phyloP scores from a whole-genome alignment of 2,888 invertebrate genomes.

The Hypomecis punctinalis region DNA sequence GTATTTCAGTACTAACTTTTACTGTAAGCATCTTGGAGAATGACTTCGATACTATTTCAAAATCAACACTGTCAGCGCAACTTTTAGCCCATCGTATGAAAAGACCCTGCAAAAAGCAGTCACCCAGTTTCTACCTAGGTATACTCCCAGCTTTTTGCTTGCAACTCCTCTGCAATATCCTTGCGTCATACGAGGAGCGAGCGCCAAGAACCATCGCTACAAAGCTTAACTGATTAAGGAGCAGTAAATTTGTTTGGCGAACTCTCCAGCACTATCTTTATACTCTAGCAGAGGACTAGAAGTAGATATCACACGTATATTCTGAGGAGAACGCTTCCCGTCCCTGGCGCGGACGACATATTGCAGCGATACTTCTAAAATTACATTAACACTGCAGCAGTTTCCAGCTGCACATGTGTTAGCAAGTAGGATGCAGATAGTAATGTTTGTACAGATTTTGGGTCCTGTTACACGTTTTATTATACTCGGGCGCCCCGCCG shows the following conservation, averaged over 20 bases:
- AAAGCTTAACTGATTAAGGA: no score
- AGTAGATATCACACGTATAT: constrained; percentile 22
- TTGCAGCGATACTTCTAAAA: constrained; percentile 28
- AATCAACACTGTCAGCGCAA: no score
- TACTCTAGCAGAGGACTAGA: background rate
- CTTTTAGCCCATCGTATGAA: no score
- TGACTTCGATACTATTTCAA: no score
- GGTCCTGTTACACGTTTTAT: background rate
- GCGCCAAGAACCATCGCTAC: no score
- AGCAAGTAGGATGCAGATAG: background rate
- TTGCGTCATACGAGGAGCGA: no score
- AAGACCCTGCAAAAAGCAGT: no score
- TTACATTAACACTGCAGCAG: constrained; percentile 22
- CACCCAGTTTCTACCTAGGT: no score
- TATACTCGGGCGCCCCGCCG: background rate
- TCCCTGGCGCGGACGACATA: constrained; percentile 29
- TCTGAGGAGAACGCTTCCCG: constrained; percentile 36
- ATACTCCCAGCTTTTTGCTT: no score
- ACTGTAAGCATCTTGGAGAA: no score
- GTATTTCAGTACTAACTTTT: no score
- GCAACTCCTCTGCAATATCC: no score
- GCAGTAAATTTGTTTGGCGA: background rate
- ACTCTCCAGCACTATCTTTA: constrained; percentile 4
- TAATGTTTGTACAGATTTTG: background rate
- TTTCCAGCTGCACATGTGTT: constrained; percentile 15